Evolutionary conservation across 2,113 vertebrate species (phyloP).

Genomic region (Octodon degus): DNA sequence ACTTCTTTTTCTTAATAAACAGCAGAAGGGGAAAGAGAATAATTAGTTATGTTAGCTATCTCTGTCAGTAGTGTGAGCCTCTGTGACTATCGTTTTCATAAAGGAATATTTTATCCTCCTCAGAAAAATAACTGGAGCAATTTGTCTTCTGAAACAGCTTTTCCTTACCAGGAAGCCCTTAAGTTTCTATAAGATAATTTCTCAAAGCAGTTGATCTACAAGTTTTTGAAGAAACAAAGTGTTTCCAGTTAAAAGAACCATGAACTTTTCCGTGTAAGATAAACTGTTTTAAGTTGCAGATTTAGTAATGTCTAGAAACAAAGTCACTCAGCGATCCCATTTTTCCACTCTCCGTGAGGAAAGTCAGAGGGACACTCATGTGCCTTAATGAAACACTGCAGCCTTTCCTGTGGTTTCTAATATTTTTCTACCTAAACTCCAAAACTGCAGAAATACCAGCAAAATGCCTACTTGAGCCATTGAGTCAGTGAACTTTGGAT

Average conservation of each 20-base stretch:
- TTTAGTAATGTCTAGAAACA: background rate
- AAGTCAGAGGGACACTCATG: background rate
- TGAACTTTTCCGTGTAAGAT: background rate
- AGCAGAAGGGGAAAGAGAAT: slow-evolving; percentile 15
- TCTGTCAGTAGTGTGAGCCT: slow-evolving; percentile 4
- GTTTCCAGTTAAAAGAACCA: background rate
- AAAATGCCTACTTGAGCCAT: background rate
- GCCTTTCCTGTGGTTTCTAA: background rate
- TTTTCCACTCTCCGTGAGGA: background rate
- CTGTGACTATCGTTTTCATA: slow-evolving; percentile 46
- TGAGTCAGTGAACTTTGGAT: background rate
- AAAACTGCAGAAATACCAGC: background rate
- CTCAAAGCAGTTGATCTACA: background rate
- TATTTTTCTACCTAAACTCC: background rate
- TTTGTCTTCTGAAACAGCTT: slow-evolving; percentile 41
- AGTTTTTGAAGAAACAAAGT: background rate
- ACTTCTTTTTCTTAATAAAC: slow-evolving; percentile 26
- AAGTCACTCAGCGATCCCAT: background rate
- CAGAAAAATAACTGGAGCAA: slow-evolving; percentile 3
- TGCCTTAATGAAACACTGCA: background rate
- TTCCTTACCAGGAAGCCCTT: slow-evolving; percentile 50
- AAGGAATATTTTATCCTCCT: slow-evolving; percentile 39
- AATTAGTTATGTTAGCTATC: slow-evolving; percentile 25
- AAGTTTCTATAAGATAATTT: slow-evolving; percentile 46
- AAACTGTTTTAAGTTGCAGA: background rate